Conservation (phyloP, 2,797 vertebrate species). For the Poeciliopsis presidionis region DNA sequence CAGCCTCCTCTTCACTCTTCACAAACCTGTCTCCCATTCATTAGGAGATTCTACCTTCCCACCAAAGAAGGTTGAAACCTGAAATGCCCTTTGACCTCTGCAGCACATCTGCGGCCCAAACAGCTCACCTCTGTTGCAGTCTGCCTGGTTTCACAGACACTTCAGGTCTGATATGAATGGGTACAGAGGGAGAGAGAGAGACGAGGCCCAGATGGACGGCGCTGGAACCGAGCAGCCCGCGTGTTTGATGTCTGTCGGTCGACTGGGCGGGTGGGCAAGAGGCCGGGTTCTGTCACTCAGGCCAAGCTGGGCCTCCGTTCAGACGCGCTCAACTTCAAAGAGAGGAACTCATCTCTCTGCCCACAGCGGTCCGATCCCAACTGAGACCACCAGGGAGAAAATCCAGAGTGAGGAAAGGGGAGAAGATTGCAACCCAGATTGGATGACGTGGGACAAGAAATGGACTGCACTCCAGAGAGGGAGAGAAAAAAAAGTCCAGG, state of each 20-base stretch:
- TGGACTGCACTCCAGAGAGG: conserved; percentile 33
- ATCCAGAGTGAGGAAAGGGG: conserved; percentile 22
- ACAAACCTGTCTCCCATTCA: conserved; percentile 14
- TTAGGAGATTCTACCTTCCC: conserved; percentile 39
- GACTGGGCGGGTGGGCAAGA: conserved; percentile 22
- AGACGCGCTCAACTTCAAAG: conserved; percentile 68
- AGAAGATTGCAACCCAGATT: conserved; percentile 55
- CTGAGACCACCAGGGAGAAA: conserved; percentile 66
- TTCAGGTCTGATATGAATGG: conserved; percentile 57
- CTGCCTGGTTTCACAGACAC: conserved; percentile 62
- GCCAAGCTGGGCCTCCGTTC: conserved; percentile 46
- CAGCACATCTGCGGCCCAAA: conserved; percentile 72
- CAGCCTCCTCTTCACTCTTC: conserved; percentile 27
- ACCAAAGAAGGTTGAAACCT: conserved; percentile 52
- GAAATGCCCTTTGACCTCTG: conserved; percentile 64
- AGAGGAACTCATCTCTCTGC: conserved; percentile 60
- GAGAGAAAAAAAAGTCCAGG: not conserved
- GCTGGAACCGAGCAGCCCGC: conserved; percentile 43
- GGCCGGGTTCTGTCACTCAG: conserved; percentile 59
- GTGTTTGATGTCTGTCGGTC: conserved; percentile 66
- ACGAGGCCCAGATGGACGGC: not conserved
- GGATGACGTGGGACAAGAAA: conserved; percentile 38
- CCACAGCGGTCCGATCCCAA: conserved; percentile 38
- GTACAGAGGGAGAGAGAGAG: conserved; percentile 35
- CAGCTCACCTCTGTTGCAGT: conserved; percentile 66